Evolutionary conservation across 92 coral and sea anemone genomes (phyloP).

Genomic region (Chrysogorgia sp.): DNA sequence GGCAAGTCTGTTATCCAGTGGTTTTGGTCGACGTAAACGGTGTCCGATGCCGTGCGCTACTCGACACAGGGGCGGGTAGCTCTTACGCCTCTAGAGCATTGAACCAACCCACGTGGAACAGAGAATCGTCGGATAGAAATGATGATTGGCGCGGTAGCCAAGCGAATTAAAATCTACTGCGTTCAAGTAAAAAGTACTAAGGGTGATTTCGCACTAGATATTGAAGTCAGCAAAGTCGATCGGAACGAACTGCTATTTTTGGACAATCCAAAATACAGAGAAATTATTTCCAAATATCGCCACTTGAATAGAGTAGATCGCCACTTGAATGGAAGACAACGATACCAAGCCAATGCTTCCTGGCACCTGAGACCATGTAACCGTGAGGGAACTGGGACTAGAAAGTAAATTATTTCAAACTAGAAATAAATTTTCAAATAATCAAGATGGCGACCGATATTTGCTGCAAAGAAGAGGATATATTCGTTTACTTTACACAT

Average conservation of each 20-base stretch:
- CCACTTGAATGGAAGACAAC: no score
- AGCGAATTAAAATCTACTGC: slow-evolving; percentile 23
- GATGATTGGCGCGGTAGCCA: slow-evolving; percentile 47
- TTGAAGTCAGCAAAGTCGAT: slow-evolving; percentile 40
- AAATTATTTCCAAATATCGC: no score
- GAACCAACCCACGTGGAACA: neutral
- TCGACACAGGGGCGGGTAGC: slow-evolving; percentile 34
- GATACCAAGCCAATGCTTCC: no score
- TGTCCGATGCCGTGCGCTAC: slow-evolving; percentile 3
- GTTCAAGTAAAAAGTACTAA: slow-evolving; percentile 1
- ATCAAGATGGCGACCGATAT: no score
- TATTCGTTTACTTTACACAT: no score
- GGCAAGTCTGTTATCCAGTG: slow-evolving; percentile 13
- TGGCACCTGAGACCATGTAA: no score
- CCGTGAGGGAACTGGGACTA: no score
- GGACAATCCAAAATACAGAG: slow-evolving; percentile 33
- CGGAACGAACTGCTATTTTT: slow-evolving; percentile 20
- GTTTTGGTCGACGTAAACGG: slow-evolving; percentile 12
- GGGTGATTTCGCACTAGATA: slow-evolving; percentile 13
- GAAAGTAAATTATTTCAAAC: no score
- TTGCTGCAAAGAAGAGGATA: no score
- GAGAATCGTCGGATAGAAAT: slow-evolving; percentile 51
- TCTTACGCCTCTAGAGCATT: slow-evolving; percentile 15
- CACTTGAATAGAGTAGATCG: no score
- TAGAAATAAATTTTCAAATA: no score